Conservation (phyloP, 1,140 invertebrate genomes). For the Leptinotarsa defecta region DNA sequence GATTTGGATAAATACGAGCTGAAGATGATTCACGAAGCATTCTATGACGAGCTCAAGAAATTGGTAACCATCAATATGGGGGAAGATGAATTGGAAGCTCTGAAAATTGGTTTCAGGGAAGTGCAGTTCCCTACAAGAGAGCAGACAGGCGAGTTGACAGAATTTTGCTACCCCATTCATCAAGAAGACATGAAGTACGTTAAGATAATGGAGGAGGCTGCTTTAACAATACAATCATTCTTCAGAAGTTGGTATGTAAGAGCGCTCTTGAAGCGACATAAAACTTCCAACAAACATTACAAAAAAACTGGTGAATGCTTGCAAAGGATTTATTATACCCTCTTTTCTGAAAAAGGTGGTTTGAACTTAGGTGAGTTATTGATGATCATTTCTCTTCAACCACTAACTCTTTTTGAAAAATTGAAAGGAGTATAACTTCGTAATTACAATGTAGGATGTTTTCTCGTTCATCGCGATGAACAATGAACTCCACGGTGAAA, state of each 20-base stretch:
- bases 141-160: not conserved
- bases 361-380: not conserved
- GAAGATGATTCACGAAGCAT: slow-evolving; percentile 43
- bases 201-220: slow-evolving; percentile 35
- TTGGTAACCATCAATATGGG: slow-evolving; percentile 14
- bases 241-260: slow-evolving; percentile 41
- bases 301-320: not conserved
- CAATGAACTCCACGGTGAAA: too few relatives aligned
- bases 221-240: slow-evolving; percentile 42
- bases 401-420: too few relatives aligned
- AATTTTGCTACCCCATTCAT: not conserved
- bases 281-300: not conserved
- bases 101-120: not conserved
- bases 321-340: slow-evolving; percentile 14
- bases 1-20: slow-evolving; percentile 31
- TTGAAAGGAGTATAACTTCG: too few relatives aligned
- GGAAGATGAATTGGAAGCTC: not conserved
- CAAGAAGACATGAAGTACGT: slow-evolving; percentile 32
- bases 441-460: too few relatives aligned
- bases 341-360: not conserved
- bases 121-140: not conserved
- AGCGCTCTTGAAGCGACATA: slow-evolving; percentile 30
- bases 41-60: slow-evolving; percentile 39
- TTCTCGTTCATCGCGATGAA: too few relatives aligned
- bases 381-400: too few relatives aligned